Conservation (phyloP, 92 coral and sea anemone genomes). For the Hydrozoanthus gracilis region DNA sequence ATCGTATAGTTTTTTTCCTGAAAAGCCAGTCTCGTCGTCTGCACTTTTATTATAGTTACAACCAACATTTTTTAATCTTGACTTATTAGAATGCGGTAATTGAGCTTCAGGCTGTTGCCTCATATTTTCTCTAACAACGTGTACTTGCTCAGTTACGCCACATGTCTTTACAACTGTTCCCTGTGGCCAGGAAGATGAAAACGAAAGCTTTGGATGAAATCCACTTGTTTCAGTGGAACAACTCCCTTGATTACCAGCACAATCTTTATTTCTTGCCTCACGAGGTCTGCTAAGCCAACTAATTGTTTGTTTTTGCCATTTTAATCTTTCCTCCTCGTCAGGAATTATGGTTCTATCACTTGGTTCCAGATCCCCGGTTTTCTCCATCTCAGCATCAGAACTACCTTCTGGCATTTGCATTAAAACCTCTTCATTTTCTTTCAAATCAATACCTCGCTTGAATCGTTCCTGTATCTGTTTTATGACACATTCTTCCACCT, state of each 20-base stretch:
- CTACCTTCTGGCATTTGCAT: background rate
- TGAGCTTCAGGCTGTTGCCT: background rate
- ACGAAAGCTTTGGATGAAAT: constrained; percentile 17
- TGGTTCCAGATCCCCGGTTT: background rate
- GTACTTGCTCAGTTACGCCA: background rate
- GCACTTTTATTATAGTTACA: background rate
- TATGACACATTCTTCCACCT: constrained; percentile 9
- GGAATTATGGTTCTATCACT: background rate
- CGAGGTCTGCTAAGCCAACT: constrained; percentile 22
- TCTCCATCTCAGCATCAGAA: constrained; percentile 2
- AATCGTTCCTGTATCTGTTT: constrained; percentile 42
- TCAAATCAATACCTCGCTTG: constrained; percentile 1
- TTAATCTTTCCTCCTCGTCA: background rate
- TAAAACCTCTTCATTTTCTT: background rate
- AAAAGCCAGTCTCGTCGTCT: background rate
- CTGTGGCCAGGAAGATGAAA: constrained; percentile 34
- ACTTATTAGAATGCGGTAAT: background rate
- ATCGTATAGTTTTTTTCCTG: background rate
- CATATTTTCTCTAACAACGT: background rate
- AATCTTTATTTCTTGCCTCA: background rate
- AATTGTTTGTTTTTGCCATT: constrained; percentile 17
- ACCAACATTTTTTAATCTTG: background rate
- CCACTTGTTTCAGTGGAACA: background rate
- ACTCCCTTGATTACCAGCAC: background rate
- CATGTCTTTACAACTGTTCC: background rate